Evolutionary conservation across 1,140 invertebrate species (phyloP), one percentile per base, ranked within the genome.

Genomic region (Drosophila kanapiae): DNA sequence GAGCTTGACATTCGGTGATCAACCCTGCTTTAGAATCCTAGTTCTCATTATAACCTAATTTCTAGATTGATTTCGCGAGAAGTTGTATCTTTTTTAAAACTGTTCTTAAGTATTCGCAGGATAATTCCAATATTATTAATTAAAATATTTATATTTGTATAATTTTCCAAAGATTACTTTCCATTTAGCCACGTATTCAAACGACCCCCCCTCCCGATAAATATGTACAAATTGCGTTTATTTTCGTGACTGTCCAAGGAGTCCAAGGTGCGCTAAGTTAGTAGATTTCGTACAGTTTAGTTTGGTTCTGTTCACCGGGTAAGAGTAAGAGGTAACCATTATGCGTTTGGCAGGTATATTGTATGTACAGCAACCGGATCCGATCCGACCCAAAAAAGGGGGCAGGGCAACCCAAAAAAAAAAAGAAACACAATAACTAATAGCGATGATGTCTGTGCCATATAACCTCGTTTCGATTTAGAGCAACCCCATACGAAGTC

Each of bases 211-310:
- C 54, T 68, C n/a, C n/a, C 33, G 13, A 10, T 64, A 38, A 31
- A 37, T 75, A 80, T 80, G 60, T 82, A 91, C 74, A 88, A 56
- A 59, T 56, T 62, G 64, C 47, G 53, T 69, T 37, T 65, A 43
- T 69, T 54, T 48, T 69, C 51, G 72, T 87, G 82, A 62, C 77
- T 68, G 80, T 84, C 85, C 80, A 57, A 59, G 75, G 75, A 78
- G 84, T 88, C 84, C 80, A 88, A 84, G 84, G 81, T 78, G 74
- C 69, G 56, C 75, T 63, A 33, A 80, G 84, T 87, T 87, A 87
- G 84, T 87, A 87, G 31, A 65, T 72, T 56, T 80, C 61, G 84
- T 88, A 83, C 77, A 84, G 80, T 80, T 87, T 81, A 84, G 69
- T 72, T 23, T 56, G 76, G 69, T 72, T 62, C 74, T 72, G 54